Percentiles rank a stretch among this genome's conserved stretches.
These are phyloP conservation scores for Nerophis ophidion DNA, from an alignment of 2,113 vertebrate species.

Conservation along the genomic window DNA sequence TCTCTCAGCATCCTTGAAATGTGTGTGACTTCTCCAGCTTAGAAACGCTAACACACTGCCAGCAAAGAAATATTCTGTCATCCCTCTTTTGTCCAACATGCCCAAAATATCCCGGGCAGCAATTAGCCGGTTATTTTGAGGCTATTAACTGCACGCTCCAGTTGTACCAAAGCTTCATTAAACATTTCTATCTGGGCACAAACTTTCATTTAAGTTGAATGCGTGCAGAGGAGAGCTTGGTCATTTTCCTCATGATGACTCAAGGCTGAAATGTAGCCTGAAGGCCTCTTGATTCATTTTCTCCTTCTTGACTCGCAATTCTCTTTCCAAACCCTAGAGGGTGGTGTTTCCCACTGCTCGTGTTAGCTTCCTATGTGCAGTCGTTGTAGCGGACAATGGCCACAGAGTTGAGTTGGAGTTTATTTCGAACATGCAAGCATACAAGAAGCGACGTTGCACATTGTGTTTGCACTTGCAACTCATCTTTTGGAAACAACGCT, in stretches of 20 bases:
- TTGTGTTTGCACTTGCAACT: too few relatives aligned
- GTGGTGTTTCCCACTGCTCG: too few relatives aligned
- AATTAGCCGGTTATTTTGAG: constrained; percentile 39
- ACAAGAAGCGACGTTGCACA: too few relatives aligned
- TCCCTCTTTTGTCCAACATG: constrained; percentile 6
- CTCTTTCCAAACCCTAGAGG: too few relatives aligned
- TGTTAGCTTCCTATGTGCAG: too few relatives aligned
- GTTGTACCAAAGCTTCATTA: constrained; percentile 47
- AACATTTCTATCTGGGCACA: constrained; percentile 40
- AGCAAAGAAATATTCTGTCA: constrained; percentile 21
- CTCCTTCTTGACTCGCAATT: too few relatives aligned
- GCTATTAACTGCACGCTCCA: constrained; percentile 47
- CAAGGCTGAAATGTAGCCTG: neutral
- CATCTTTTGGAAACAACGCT: too few relatives aligned
- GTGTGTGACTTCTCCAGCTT: neutral
- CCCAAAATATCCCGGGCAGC: constrained; percentile 39
- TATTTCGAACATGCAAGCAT: too few relatives aligned
- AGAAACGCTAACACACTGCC: constrained; percentile 1
- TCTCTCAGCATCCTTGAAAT: neutral
- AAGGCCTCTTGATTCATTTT: too few relatives aligned
- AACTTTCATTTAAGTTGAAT: constrained; percentile 27
- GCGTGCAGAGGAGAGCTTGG: constrained; percentile 4
- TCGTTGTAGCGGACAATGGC: too few relatives aligned
- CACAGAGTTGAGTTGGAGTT: too few relatives aligned
- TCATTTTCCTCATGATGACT: neutral